Base-by-base conservation (phyloP, 2,797 vertebrate species). In the Paramormyrops hopkinsi region DNA sequence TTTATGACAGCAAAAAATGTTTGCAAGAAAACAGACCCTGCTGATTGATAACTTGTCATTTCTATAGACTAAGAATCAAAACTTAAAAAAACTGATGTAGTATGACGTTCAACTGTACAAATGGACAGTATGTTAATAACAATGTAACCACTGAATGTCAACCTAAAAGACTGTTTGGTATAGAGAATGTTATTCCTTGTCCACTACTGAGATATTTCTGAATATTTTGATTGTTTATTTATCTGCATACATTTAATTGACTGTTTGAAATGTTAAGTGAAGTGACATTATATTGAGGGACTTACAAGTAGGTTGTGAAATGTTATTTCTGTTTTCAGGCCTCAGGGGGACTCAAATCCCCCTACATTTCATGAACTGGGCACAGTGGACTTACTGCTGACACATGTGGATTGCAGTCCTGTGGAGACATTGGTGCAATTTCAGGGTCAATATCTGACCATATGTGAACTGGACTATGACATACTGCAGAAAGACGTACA, bases 401-500 rank as follows among this genome's bases (percentile, higher is more conserved):
- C 94, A 54, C 95, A 92, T 82, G 53, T 97, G 91, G 96, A 97
- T 91, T 98, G 97, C 93, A 93, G 94, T 92, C 93, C 95, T 0
- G 95, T 96, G 86, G 95, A 96, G 5, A 92, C 96, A 41, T 91
- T 99, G 84, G 94, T 99, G 91, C 95, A 95, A 91, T 99, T 99
- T 93, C 97, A 98, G 93, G 98, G 96, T 89, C 96, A 95, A 37
- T 93, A 93, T 92, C 94, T 93, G 0, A 91, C 88, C 83, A 93
- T 93, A 89, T 97, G 94, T 94, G 97, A 98, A n/a, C 94, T 96
- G 91, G 98, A 99, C 93, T 99, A 98, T 91, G 95, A 95, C 89
- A 97, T 97, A 92, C 91, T 99, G 51, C 96, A 98, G 82, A 94
- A 92, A 53, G 97, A 98, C 95, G 95, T 99, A 89, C 97, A 99